Percentiles rank a stretch among this genome's conserved stretches.
Conservation (phyloP, 2,888 invertebrate species). For the Serrognathus titanus region DNA sequence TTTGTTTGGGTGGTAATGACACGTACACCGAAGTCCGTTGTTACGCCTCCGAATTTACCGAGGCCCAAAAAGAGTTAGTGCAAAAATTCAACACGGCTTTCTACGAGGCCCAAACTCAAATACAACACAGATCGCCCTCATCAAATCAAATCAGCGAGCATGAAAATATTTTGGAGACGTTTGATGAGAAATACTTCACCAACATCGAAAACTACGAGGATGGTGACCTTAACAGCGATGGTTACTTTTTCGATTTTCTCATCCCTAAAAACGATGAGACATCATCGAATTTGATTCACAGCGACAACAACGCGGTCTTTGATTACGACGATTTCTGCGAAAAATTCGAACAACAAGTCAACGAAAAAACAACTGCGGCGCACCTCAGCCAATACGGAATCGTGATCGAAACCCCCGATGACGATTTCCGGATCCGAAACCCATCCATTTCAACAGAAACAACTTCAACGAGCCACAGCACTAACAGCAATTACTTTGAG, state of each 20-base stretch:
- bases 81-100: constrained; percentile 49
- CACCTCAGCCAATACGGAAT: background rate
- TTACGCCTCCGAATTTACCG: constrained; percentile 2
- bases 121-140: constrained; percentile 12
- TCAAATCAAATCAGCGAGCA: constrained; percentile 19
- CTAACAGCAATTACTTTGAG: constrained; percentile 1
- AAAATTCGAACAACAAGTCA: constrained; percentile 35
- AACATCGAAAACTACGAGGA: constrained; percentile 24
- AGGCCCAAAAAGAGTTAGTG: constrained; percentile 42
- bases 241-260: constrained; percentile 21
- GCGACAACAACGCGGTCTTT: constrained; percentile 21
- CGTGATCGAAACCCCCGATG: background rate
- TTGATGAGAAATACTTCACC: constrained; percentile 33
- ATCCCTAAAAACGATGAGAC: constrained; percentile 2
- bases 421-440: constrained; percentile 1
- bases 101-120: constrained; percentile 39
- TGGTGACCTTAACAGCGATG: constrained; percentile 11
- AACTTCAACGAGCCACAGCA: constrained; percentile 7
- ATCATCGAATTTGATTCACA: background rate
- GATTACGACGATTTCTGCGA: constrained; percentile 43
- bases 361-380: constrained; percentile 3
- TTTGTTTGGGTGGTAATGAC: too few species aligned
- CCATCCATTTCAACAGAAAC: constrained; percentile 16
- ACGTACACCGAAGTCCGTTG: too few species aligned
- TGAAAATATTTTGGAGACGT: constrained; percentile 34